Conservation (phyloP, 2,888 invertebrate species). For the Cheilosia variabilis region DNA sequence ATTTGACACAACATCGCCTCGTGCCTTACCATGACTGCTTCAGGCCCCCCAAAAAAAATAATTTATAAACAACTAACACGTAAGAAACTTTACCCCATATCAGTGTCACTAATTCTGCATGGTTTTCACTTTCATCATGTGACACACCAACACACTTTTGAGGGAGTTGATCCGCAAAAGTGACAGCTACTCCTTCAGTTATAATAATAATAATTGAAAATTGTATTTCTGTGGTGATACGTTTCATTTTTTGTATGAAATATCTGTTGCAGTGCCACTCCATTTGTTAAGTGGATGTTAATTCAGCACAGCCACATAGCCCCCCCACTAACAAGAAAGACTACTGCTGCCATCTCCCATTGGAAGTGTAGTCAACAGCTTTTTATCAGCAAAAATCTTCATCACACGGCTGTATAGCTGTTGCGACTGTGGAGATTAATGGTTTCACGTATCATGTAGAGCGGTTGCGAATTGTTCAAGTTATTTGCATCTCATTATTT, state of each 20-base stretch:
- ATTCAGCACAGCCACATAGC: constrained; percentile 25
- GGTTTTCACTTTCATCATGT: constrained; percentile 62
- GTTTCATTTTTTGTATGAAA: constrained; percentile 12
- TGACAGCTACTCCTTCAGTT: constrained; percentile 43
- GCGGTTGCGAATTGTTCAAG: constrained; percentile 64
- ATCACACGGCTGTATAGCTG: background rate
- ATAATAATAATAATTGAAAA: constrained; percentile 33
- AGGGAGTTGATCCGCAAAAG: constrained; percentile 56
- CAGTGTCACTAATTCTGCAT: constrained; percentile 32
- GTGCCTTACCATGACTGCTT: background rate
- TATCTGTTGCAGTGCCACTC: constrained; percentile 38
- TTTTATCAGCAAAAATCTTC: constrained; percentile 49
- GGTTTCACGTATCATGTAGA: constrained; percentile 43
- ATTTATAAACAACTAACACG: background rate
- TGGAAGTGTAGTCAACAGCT: constrained; percentile 50
- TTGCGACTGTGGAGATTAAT: constrained; percentile 22
- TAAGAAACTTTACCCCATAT: constrained; percentile 48
- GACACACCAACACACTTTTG: background rate
- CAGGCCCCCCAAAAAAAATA: background rate
- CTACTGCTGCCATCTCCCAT: constrained; percentile 32
- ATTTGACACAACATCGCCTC: background rate
- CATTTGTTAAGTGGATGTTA: constrained; percentile 59
- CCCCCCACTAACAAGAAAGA: constrained; percentile 19
- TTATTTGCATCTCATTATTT: constrained; percentile 73
- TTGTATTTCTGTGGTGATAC: constrained; percentile 21